Evolutionary conservation across 2,797 vertebrate species (phyloP).

Genomic region (Molossus alvarezi): DNA sequence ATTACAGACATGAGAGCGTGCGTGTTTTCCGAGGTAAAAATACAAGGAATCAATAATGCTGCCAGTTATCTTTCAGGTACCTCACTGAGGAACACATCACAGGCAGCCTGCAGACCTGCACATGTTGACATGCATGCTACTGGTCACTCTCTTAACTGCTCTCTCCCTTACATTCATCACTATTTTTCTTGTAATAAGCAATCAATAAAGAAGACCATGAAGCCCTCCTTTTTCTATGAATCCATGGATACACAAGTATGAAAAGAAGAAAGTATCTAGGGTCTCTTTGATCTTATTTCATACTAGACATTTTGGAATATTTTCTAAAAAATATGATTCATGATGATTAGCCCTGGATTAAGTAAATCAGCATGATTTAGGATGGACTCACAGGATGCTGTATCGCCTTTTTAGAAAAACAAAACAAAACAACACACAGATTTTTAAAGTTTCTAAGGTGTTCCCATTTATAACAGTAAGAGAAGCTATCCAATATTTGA

Average conservation of each 20-base stretch:
- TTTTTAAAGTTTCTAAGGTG: background rate
- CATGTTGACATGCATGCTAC: accelerated
- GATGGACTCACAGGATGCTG: background rate
- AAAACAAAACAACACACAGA: background rate
- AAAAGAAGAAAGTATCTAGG: background rate
- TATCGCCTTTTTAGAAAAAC: background rate
- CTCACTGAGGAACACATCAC: background rate
- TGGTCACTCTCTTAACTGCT: too few relatives aligned
- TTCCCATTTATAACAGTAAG: background rate
- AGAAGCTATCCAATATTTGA: background rate
- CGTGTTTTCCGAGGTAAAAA: background rate
- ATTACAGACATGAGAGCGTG: background rate
- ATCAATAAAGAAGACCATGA: background rate
- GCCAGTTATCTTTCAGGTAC: background rate
- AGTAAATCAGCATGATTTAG: slow-evolving; percentile 7
- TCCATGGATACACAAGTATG: background rate
- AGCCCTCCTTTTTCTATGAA: background rate
- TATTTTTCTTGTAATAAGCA: background rate
- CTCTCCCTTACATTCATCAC: background rate
- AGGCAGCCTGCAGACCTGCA: background rate
- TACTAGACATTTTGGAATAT: background rate
- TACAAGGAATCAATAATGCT: accelerated
- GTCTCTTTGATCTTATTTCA: background rate
- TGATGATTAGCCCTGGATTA: background rate
- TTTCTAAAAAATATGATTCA: background rate